These are phyloP conservation scores for Erpetoichthys calabaricus DNA, from an alignment of 2,797 vertebrate genomes.

Conservation along the genomic window DNA sequence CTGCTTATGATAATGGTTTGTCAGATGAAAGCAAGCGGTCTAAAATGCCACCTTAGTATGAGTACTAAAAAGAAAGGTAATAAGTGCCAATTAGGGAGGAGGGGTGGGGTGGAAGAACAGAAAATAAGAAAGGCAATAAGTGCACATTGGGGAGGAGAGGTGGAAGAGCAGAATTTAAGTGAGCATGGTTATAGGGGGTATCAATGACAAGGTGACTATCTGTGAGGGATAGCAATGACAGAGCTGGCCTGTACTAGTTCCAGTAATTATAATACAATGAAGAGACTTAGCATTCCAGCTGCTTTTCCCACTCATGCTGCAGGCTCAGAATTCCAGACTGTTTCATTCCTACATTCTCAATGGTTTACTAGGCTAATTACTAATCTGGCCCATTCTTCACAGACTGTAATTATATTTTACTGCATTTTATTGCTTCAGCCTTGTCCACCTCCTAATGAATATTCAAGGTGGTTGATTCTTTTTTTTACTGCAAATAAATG, in stretches of 20 bases:
- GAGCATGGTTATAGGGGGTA: slow-evolving; percentile 23
- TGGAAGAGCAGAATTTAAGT: slow-evolving; percentile 22
- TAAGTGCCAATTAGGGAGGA: too few relatives aligned
- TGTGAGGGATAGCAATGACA: slow-evolving; percentile 40
- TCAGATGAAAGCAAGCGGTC: background rate
- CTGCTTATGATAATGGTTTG: background rate
- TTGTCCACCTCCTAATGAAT: slow-evolving; percentile 33
- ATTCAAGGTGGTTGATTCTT: slow-evolving; percentile 17
- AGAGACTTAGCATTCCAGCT: slow-evolving; percentile 58
- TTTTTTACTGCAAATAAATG: too few relatives aligned
- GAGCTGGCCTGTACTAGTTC: slow-evolving; percentile 58
- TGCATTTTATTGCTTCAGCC: slow-evolving; percentile 57
- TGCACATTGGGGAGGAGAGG: background rate
- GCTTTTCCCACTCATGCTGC: slow-evolving; percentile 65
- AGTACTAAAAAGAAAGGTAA: background rate
- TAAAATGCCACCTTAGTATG: background rate
- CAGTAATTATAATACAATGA: slow-evolving; percentile 69
- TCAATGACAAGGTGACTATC: slow-evolving; percentile 51
- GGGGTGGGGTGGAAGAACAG: background rate
- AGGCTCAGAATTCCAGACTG: slow-evolving; percentile 63
- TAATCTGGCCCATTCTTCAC: slow-evolving; percentile 63
- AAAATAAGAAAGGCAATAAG: too few relatives aligned
- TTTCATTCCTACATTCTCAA: slow-evolving; percentile 63
- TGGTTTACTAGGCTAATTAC: slow-evolving; percentile 64
- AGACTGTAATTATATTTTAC: slow-evolving; percentile 66